A percentile compares a stretch with the other conserved stretches of the same genome.
phyloP scores from a whole-genome alignment of 2,113 vertebrate genomes.

The Nicator chloris region DNA sequence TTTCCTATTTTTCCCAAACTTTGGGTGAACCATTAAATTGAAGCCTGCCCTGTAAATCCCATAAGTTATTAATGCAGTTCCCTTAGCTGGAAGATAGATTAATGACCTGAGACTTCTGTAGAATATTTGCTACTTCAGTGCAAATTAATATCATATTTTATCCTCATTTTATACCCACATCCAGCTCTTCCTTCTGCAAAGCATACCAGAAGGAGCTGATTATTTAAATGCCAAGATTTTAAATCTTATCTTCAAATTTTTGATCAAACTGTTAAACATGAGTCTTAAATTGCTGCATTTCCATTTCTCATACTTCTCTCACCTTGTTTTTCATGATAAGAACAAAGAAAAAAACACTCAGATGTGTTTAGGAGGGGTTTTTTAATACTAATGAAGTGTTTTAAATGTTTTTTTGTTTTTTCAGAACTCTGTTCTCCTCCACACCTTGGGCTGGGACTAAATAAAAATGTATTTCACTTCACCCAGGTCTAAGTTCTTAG shows the following conservation, averaged over 20 bases:
- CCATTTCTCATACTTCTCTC: background rate
- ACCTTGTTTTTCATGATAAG: background rate
- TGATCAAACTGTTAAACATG: background rate
- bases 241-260: constrained; percentile 16
- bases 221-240: constrained; percentile 32
- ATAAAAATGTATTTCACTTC: background rate
- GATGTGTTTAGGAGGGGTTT: background rate
- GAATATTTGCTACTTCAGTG: constrained; percentile 52
- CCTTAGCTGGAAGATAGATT: constrained; percentile 37
- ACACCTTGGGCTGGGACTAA: background rate
- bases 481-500: background rate
- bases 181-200: background rate
- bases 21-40: constrained; percentile 51
- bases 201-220: constrained; percentile 13
- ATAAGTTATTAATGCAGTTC: constrained; percentile 47
- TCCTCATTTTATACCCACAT: constrained; percentile 2
- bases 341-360: background rate
- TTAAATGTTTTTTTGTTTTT: background rate
- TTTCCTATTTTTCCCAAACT: constrained; percentile 36
- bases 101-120: constrained; percentile 36
- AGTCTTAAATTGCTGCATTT: background rate
- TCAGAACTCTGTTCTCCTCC: background rate
- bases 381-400: background rate
- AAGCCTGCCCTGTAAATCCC: constrained; percentile 50
- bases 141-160: constrained; percentile 58